Evolutionary conservation across 2,888 invertebrate species (phyloP).

Genomic region (Chrysodeixis includens): DNA sequence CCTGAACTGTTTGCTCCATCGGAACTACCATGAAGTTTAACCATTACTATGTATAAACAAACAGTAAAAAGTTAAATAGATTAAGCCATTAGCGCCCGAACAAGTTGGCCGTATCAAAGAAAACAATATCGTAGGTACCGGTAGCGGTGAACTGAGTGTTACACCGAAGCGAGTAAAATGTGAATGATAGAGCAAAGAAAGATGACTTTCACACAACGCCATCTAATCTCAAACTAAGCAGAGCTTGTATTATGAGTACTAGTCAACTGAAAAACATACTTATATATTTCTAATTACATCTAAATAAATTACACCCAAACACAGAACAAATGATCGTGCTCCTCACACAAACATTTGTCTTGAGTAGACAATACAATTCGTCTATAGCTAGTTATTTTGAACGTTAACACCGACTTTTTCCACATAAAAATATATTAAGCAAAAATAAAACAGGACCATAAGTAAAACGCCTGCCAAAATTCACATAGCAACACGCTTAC

Average conservation of each 20-base stretch:
- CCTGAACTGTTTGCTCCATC: background rate
- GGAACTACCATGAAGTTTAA: background rate
- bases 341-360: too few species aligned
- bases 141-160: slow-evolving; percentile 24
- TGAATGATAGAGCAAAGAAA: background rate
- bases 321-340: too few species aligned
- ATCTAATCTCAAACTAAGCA: too few species aligned
- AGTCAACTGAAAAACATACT: too few species aligned
- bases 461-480: slow-evolving; percentile 23
- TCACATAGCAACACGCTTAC: slow-evolving; percentile 12
- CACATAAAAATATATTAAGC: background rate
- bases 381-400: too few species aligned
- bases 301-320: too few species aligned
- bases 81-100: slow-evolving; percentile 70
- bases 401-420: background rate
- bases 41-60: slow-evolving; percentile 31
- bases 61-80: slow-evolving; percentile 60
- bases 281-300: too few species aligned
- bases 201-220: too few species aligned
- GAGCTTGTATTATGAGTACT: too few species aligned
- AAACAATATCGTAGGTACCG: slow-evolving; percentile 69
- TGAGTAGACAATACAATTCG: too few species aligned
- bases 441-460: background rate
- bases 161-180: slow-evolving; percentile 28
- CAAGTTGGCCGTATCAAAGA: slow-evolving; percentile 65